Conservation (phyloP, 1,140 invertebrate species). For the Delia radicum region DNA sequence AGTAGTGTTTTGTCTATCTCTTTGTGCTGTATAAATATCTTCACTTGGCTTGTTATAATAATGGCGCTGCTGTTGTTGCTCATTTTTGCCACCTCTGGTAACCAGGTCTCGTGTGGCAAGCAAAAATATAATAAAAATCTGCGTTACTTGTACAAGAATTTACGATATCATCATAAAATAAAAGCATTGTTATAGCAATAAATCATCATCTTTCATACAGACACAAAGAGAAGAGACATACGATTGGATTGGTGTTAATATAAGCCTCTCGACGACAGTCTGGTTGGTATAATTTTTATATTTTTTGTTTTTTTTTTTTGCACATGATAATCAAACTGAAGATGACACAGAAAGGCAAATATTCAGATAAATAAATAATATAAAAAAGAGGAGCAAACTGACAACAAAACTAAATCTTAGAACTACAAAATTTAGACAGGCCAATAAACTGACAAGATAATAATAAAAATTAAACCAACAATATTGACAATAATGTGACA, state of each 20-base stretch:
- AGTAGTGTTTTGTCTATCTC: background rate
- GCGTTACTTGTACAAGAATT: background rate
- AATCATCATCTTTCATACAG: conserved; percentile 8
- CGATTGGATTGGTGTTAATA: background rate
- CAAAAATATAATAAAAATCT: too few relatives aligned
- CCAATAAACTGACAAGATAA: too few relatives aligned
- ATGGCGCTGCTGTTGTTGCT: background rate
- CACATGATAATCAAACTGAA: conserved; percentile 1
- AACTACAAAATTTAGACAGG: too few relatives aligned
- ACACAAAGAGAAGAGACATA: background rate
- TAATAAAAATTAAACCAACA: too few relatives aligned
- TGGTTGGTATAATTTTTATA: background rate
- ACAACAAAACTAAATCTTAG: background rate
- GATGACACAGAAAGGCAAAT: background rate
- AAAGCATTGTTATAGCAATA: conserved; percentile 5
- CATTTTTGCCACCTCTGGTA: background rate
- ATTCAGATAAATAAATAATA: background rate
- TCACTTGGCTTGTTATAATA: background rate
- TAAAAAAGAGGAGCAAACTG: background rate
- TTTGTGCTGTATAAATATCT: background rate
- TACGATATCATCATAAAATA: background rate
- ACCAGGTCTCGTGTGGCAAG: background rate
- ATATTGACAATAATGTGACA: too few relatives aligned
- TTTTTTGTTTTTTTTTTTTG: background rate
- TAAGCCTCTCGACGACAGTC: background rate